Percentiles rank a stretch among this genome's conserved stretches.
Evolutionary conservation across 2,113 vertebrate species (phyloP).

Genomic region (Tenebrosternarchus preto): DNA sequence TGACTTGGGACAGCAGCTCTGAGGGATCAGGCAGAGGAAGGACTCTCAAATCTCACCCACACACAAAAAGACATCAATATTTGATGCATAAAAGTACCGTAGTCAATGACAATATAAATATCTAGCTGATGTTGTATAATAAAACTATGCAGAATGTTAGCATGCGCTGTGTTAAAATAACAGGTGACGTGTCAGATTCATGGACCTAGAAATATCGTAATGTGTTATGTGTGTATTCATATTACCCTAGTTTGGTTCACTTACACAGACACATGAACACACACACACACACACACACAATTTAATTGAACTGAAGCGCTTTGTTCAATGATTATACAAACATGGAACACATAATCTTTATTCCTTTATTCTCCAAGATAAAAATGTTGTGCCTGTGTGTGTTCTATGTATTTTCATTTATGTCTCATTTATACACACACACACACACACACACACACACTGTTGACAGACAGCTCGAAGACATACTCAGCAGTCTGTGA

Average conservation of each 20-base stretch:
- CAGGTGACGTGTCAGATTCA: no score
- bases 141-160: not conserved
- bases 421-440: not conserved
- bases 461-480: slow-evolving; percentile 49
- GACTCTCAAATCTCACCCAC: not conserved
- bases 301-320: not conserved
- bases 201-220: no score
- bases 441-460: slow-evolving; percentile 39
- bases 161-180: no score
- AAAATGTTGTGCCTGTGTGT: slow-evolving; percentile 12
- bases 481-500: slow-evolving; percentile 50
- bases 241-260: not conserved
- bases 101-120: not conserved
- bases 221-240: no score
- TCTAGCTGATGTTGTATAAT: not conserved
- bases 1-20: no score
- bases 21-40: slow-evolving; percentile 11
- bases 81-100: not conserved
- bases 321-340: slow-evolving; percentile 3
- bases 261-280: not conserved
- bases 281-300: slow-evolving; percentile 47
- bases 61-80: not conserved
- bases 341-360: not conserved
- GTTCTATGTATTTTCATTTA: slow-evolving; percentile 28
- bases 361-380: not conserved